Evolutionary conservation across 1,140 invertebrate genomes (phyloP).

Genomic region (Formica exsecta): DNA sequence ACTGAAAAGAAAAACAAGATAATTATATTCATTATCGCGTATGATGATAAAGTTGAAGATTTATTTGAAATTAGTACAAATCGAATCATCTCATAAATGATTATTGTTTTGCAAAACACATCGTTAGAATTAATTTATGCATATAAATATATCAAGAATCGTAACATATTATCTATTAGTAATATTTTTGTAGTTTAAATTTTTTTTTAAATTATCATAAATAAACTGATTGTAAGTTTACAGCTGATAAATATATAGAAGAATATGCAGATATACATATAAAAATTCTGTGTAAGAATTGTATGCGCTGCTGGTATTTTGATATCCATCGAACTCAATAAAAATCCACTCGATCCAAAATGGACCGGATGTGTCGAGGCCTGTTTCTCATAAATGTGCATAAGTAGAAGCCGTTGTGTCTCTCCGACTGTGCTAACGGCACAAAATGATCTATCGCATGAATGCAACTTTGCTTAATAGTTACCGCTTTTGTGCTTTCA

Average conservation of each 20-base stretch:
- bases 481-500: conserved; percentile 38
- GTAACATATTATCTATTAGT: no score
- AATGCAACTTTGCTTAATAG: background rate
- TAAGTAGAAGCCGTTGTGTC: background rate
- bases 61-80: conserved; percentile 23
- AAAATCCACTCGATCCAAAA: conserved; percentile 70
- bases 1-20: conserved; percentile 1
- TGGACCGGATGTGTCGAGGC: conserved; percentile 68
- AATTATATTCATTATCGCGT: background rate
- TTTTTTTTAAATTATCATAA: no score
- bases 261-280: no score
- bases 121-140: no score
- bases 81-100: background rate
- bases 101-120: background rate
- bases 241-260: no score
- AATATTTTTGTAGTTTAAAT: no score
- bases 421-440: background rate
- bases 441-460: background rate
- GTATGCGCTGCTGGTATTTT: background rate
- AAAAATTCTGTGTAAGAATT: no score
- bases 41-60: background rate
- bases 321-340: conserved; percentile 46
- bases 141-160: no score
- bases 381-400: conserved; percentile 70
- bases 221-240: no score